Evolutionary conservation across 2,797 vertebrate species (phyloP).

Genomic region (Manis pentadactyla): DNA sequence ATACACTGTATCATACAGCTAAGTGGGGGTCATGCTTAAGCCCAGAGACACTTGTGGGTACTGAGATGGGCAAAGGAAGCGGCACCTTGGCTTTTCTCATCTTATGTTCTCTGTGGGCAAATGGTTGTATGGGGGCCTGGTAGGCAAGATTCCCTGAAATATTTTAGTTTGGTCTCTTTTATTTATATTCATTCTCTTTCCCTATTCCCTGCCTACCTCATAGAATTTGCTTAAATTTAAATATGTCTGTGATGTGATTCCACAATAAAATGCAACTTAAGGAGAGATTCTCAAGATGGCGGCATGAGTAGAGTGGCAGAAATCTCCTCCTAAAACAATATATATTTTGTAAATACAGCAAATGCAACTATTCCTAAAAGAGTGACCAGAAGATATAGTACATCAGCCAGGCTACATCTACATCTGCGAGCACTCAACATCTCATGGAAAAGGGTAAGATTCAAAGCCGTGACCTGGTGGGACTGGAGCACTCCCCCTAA

Average conservation of each 20-base stretch:
- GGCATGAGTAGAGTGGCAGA: too few species aligned
- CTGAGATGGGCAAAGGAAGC: neutral
- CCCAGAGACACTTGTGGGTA: neutral
- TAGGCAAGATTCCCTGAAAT: neutral
- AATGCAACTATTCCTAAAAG: too few species aligned
- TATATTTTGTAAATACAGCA: too few species aligned
- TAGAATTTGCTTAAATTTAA: neutral
- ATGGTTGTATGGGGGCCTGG: neutral
- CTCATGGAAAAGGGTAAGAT: too few species aligned
- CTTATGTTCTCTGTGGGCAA: neutral
- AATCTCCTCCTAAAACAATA: too few species aligned
- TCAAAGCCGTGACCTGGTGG: too few species aligned
- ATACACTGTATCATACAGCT: neutral
- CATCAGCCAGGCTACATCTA: too few species aligned
- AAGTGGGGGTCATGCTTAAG: neutral
- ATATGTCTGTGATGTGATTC: neutral
- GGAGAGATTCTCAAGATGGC: too few species aligned
- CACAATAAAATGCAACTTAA: neutral
- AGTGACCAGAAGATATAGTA: too few species aligned
- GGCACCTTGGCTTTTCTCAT: neutral
- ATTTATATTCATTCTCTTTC: neutral
- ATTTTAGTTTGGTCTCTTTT: slow-evolving; percentile 11
- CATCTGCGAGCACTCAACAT: too few species aligned
- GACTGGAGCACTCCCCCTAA: too few species aligned
- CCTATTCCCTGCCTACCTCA: neutral